phyloP scores from a whole-genome alignment of 1,140 invertebrate genomes.

The Eumaeus atala region DNA sequence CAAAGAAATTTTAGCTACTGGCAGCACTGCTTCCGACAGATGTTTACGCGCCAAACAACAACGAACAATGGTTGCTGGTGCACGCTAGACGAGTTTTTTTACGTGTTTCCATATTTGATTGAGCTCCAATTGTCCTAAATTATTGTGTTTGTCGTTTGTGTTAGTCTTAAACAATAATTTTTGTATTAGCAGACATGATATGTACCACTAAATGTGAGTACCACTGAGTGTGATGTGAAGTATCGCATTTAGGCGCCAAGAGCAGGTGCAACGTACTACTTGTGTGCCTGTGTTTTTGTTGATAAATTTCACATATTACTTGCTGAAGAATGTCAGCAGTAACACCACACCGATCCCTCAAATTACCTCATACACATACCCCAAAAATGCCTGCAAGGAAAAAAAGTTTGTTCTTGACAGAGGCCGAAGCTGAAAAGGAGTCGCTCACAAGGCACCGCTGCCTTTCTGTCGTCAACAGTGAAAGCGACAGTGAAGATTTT shows the following conservation, averaged over 20 bases:
- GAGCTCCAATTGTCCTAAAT: too few species aligned
- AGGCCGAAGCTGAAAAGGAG: slow-evolving; percentile 37
- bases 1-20: too few species aligned
- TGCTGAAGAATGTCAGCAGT: slow-evolving; percentile 44
- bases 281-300: slow-evolving; percentile 19
- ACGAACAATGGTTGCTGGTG: slow-evolving; percentile 42
- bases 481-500: slow-evolving; percentile 61
- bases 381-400: slow-evolving; percentile 70
- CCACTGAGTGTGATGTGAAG: too few species aligned
- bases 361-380: slow-evolving; percentile 52
- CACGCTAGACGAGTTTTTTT: slow-evolving; percentile 36
- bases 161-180: too few species aligned
- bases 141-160: background rate
- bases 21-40: slow-evolving; percentile 38
- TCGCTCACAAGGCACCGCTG: slow-evolving; percentile 51
- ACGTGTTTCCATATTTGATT: too few species aligned
- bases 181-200: too few species aligned
- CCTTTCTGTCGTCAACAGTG: slow-evolving; percentile 60
- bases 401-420: slow-evolving; percentile 57
- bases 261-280: slow-evolving; percentile 29
- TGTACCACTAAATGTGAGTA: too few species aligned
- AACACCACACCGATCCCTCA: slow-evolving; percentile 55
- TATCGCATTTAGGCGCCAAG: slow-evolving; percentile 23
- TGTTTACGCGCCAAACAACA: slow-evolving; percentile 71
- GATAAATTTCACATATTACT: slow-evolving; percentile 13